These are phyloP conservation scores for Chunga burmeisteri DNA, from an alignment of 2,113 vertebrate genomes.

Conservation along the genomic window DNA sequence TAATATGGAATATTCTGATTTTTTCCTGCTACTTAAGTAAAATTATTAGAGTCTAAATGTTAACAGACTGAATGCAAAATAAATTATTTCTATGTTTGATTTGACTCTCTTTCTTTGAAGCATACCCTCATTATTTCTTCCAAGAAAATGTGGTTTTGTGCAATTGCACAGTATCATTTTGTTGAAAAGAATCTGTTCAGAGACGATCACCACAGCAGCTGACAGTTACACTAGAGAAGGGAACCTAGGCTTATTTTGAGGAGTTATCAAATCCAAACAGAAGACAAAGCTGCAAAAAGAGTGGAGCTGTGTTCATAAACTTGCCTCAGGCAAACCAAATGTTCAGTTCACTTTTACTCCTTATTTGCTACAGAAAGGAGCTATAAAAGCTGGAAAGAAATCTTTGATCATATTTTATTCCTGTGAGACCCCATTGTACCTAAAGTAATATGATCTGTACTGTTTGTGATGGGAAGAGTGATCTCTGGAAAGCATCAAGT, in stretches of 20 bases:
- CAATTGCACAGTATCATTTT: background rate
- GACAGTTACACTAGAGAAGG: background rate
- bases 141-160: background rate
- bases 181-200: slow-evolving; percentile 38
- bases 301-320: slow-evolving; percentile 26
- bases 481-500: background rate
- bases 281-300: slow-evolving; percentile 42
- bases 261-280: slow-evolving; percentile 59
- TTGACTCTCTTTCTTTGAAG: background rate
- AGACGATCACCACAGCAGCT: background rate
- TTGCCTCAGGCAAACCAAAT: slow-evolving; percentile 73
- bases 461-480: background rate
- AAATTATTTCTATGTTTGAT: background rate
- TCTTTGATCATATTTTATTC: slow-evolving; percentile 37
- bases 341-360: slow-evolving; percentile 55
- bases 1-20: background rate
- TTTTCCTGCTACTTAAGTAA: background rate
- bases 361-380: slow-evolving; percentile 42
- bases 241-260: slow-evolving; percentile 43
- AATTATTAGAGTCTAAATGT: background rate
- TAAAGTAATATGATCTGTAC: slow-evolving; percentile 16
- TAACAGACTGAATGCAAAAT: background rate
- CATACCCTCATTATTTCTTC: background rate
- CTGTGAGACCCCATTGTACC: background rate
- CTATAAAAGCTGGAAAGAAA: slow-evolving; percentile 15